Conservation (phyloP, 2,888 invertebrate species). For the Phalangium opilio region DNA sequence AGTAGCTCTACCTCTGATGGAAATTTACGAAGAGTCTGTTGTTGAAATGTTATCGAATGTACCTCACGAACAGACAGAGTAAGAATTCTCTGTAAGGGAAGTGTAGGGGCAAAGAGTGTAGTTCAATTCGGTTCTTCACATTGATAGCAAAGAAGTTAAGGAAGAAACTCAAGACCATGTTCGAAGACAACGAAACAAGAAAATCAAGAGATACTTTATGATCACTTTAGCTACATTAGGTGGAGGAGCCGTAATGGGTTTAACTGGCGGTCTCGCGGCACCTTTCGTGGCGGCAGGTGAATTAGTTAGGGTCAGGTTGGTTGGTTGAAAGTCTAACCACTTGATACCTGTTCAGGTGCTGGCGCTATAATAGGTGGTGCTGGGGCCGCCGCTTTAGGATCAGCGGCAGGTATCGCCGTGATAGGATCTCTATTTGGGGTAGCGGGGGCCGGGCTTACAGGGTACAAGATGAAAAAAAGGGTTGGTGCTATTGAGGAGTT, state of each 20-base stretch:
- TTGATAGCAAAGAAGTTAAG: neutral
- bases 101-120: neutral
- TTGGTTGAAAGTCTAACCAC: no score
- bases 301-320: no score
- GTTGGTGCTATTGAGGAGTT: slow-evolving; percentile 52
- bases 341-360: no score
- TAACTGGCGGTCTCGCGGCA: slow-evolving; percentile 50
- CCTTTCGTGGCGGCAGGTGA: slow-evolving; percentile 40
- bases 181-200: slow-evolving; percentile 37
- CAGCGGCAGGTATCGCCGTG: slow-evolving; percentile 39
- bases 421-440: slow-evolving; percentile 48
- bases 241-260: slow-evolving; percentile 45
- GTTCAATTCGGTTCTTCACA: neutral
- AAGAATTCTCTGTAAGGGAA: slow-evolving; percentile 26
- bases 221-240: slow-evolving; percentile 48
- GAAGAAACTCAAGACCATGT: slow-evolving; percentile 37
- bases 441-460: slow-evolving; percentile 47
- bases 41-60: slow-evolving; percentile 37
- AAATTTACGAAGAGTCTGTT: slow-evolving; percentile 42
- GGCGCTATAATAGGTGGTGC: slow-evolving; percentile 33
- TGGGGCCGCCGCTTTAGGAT: slow-evolving; percentile 37
- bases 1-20: slow-evolving; percentile 39
- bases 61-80: slow-evolving; percentile 31
- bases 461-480: slow-evolving; percentile 51
- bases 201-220: slow-evolving; percentile 43